Conservation (phyloP, 2,113 vertebrate genomes). For the Pogonocichla stellata region DNA sequence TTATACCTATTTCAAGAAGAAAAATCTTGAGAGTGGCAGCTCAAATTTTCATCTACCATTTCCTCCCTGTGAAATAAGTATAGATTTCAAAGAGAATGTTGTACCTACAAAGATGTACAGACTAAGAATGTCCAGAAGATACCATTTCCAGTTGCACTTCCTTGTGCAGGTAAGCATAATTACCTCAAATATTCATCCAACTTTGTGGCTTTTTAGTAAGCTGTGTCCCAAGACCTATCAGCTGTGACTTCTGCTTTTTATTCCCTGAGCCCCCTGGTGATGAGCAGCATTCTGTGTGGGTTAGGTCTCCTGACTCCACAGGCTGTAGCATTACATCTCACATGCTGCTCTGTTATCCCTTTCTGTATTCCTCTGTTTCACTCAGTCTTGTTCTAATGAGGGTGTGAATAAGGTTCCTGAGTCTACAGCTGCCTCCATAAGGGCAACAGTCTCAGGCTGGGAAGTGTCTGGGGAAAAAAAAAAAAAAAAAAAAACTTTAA, state of each 20-base stretch:
- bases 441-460: neutral
- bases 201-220: neutral
- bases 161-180: neutral
- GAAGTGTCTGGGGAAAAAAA: neutral
- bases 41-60: neutral
- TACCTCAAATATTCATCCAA: neutral
- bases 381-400: neutral
- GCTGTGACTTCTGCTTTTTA: neutral
- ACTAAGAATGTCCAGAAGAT: neutral
- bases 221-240: neutral
- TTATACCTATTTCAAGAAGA: neutral
- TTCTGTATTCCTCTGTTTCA: neutral
- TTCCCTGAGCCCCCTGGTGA: neutral
- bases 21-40: neutral
- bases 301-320: neutral
- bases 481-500: neutral
- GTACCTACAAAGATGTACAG: neutral
- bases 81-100: neutral
- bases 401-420: neutral
- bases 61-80: neutral
- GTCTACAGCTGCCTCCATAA: neutral
- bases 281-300: neutral
- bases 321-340: neutral
- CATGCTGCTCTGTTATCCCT: neutral
- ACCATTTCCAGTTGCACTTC: neutral